Evolutionary conservation across 1,140 invertebrate genomes (phyloP), one percentile per base, ranked within the genome.

Genomic region (Drosophila littoralis): DNA sequence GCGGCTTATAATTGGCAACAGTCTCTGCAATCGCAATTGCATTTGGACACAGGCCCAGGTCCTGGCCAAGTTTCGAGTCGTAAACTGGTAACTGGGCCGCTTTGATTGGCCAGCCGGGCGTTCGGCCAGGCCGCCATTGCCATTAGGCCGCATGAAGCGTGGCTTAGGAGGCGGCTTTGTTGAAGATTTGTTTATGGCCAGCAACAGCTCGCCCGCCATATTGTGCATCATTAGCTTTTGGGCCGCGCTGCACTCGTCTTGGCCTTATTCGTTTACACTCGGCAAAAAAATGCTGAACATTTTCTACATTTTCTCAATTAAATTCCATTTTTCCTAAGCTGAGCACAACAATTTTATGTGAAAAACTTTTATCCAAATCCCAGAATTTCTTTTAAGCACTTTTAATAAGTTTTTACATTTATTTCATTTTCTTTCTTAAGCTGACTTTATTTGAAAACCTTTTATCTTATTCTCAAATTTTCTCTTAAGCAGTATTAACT

Each of bases 51-150:
- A 50, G 10, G 52, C 46, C 38, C 46, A 79, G 65, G 69, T 70
- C 72, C 72, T 75, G 65, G 65, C 65, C 50, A 46, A 55, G n/a
- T 51, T 63, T 40, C 15, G 40, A 51, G 13, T 36, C 52, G 45
- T 15, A 79, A 85, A 85, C 81, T 81, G 83, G 80, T 61, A 79
- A 82, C 76, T 86, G 38, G 54, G 32, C 28, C 61, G 74, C 74
- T 77, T 78, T 86, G 82, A 86, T 86, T 86, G 83, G 83, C 65
- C 69, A 79, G 78, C 9, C 8, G 10, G 46, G 17, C 46, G 22
- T 22, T 55, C 36, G 13, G 43, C 40, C 59, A 63, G 67, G 15
- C 83, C 71, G 82, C 82, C 82, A 86, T 86, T 36, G 83, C 69
- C 72, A 69, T 79, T 50, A 71, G 71, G 79, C 51, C 40, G 12